These are phyloP conservation scores for Falco columbarius DNA, from an alignment of 2,797 vertebrate genomes.

Conservation along the genomic window DNA sequence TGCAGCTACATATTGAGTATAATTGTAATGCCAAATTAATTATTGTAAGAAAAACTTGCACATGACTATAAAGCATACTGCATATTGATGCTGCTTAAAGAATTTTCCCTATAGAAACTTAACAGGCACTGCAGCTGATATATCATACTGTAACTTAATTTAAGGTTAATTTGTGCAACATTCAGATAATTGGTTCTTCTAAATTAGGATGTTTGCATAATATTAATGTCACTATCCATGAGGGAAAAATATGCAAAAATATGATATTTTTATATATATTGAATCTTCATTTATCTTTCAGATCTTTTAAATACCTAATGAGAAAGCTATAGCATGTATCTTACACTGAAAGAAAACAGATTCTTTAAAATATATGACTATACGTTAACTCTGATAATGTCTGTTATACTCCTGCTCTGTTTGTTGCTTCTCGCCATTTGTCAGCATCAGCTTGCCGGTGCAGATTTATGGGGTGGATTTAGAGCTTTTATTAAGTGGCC, in stretches of 20 bases:
- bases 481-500: not conserved
- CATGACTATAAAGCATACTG: not conserved
- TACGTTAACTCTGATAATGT: not conserved
- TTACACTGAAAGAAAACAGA: not conserved
- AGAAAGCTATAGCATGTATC: not conserved
- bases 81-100: not conserved
- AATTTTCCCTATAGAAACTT: not conserved
- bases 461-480: not conserved
- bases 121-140: not conserved
- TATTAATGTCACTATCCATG: not conserved
- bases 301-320: not conserved
- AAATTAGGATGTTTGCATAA: not conserved
- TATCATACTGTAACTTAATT: constrained; percentile 6
- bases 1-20: not conserved
- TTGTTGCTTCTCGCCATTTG: not conserved
- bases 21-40: not conserved
- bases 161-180: constrained; percentile 2
- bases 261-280: not conserved
- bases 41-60: not conserved
- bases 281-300: not conserved
- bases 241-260: not conserved
- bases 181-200: not conserved
- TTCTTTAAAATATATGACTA: not conserved
- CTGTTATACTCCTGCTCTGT: not conserved
- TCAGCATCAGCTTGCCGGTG: not conserved